Conservation (phyloP, 2,888 invertebrate species). For the Nymphalis urticae region DNA sequence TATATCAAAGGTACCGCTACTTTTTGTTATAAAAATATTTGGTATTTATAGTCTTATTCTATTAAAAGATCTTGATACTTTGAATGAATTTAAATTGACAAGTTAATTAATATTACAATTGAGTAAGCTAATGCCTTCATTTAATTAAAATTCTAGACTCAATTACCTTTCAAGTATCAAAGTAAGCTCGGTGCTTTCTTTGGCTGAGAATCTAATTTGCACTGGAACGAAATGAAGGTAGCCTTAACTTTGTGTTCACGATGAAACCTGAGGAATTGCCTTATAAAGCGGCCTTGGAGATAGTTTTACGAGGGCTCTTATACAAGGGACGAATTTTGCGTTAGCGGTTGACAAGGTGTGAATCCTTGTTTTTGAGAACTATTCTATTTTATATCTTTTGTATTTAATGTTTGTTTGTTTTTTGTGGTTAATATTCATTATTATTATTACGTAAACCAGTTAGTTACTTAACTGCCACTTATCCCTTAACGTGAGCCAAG, state of each 20-base stretch:
- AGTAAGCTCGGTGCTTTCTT: conserved; percentile 16
- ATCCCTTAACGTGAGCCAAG: too few species aligned
- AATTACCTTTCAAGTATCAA: conserved; percentile 28
- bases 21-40: too few species aligned
- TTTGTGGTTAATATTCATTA: too few species aligned
- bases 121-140: not conserved
- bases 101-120: not conserved
- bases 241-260: conserved; percentile 24
- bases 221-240: conserved; percentile 36
- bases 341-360: conserved; percentile 2
- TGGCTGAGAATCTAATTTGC: conserved; percentile 33
- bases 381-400: not conserved
- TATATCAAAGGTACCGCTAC: too few species aligned
- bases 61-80: too few species aligned
- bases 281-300: conserved; percentile 14
- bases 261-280: conserved; percentile 23
- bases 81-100: too few species aligned
- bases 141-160: not conserved
- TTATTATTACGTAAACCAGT: too few species aligned
- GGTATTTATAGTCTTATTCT: too few species aligned
- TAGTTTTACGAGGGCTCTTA: conserved; percentile 11
- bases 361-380: conserved; percentile 23
- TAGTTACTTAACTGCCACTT: too few species aligned
- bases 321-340: not conserved
- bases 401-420: too few species aligned